Base-by-base conservation (phyloP, 1,140 invertebrate species). In the Chironomus striatipennis region DNA sequence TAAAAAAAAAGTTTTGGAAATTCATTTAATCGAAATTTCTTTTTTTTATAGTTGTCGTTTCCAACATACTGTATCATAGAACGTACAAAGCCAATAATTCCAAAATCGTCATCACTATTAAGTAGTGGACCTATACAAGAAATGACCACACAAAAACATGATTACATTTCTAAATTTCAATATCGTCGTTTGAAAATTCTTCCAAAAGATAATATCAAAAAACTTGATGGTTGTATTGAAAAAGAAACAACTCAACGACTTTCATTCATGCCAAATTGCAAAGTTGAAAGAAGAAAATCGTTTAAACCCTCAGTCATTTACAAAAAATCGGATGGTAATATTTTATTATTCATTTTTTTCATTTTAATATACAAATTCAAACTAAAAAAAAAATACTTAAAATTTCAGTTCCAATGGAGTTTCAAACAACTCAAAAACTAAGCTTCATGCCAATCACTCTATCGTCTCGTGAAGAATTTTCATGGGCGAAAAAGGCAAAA, bases 121-220 rank as follows among this genome's bases (percentile, higher is more conserved):
- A 81, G 88, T 1, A 84, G 86, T 78, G 90, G 89, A 7, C 89
- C 90, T 20, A 89, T 92, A 83, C 87, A 91, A 79, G 86, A 87
- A 75, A 82, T 87, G 75, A 91, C 90, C 0, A 91, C 90, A 9
- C 87, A 90, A 75, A 89, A 90, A 75, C 88, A 90, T 77, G 90
- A 91, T 82, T 91, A 87, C 78, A 87, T 89, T 9, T 87, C 90
- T 74, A 91, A 91, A 81, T 86, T 84, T 0, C 79, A 82, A 72
- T 81, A 82, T 75, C 80, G 81, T 42, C 81, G 84, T 0, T 77
- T 80, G 7, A 86, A 81, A 76, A 88, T 84, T 73, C 86, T 86
- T 76, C 88, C 88, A 0, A 74, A 80, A 1, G 77, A 79, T 0
- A 85, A 84, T 15, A 88, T 88, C 73, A 83, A 84, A 75, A 81